Evolutionary conservation across 2,113 vertebrate species (phyloP), one percentile per base, ranked within the genome.

Genomic region (Gallinago paraguaiae): DNA sequence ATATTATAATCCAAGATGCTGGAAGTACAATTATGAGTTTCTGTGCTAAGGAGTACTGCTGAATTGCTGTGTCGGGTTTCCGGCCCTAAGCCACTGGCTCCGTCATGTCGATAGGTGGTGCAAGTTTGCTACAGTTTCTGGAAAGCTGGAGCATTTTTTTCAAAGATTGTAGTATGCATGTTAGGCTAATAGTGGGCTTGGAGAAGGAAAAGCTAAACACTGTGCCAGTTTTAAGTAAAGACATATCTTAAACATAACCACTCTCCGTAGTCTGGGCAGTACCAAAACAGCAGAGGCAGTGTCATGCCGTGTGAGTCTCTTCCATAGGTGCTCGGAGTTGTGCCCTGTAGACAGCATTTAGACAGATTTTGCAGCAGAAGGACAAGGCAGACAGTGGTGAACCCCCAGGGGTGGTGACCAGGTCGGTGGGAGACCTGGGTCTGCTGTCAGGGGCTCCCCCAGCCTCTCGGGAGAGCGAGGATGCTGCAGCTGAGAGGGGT

Each of bases 71-170:
- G 22, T 24, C 1, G 2, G 23, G 33, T 20, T 43, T 28, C 82
- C 28, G 75, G 70, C 84, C 67, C 70, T 41, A 19, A 35, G 75
- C 53, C 33, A 33, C 7, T 6, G 8, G 43, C 83, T 84, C 20
- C 17, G 13, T 33, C 3, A 1, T 51, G 84, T 91, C 93, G 37
- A 57, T 95, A 95, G 93, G 70, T 95, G 93, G 92, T 96, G 93
- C 91, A 92, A 87, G 94, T 82, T 85, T 74, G 91, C 96, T 59
- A 1, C 37, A 2, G 41, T 70, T 89, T 27, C 63, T 82, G 84
- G 53, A 48, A 59, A 54, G 37, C 70, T 23, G 61, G 50, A 91
- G 48, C 27, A 2, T 53, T 59, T 83, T 82, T 51, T 59, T 41
- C 48, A 3, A 22, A 11, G 37, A 23, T 3, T 37, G 71, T 74